Conservation (phyloP, 2,888 invertebrate genomes). For the Lycaena phlaeas region DNA sequence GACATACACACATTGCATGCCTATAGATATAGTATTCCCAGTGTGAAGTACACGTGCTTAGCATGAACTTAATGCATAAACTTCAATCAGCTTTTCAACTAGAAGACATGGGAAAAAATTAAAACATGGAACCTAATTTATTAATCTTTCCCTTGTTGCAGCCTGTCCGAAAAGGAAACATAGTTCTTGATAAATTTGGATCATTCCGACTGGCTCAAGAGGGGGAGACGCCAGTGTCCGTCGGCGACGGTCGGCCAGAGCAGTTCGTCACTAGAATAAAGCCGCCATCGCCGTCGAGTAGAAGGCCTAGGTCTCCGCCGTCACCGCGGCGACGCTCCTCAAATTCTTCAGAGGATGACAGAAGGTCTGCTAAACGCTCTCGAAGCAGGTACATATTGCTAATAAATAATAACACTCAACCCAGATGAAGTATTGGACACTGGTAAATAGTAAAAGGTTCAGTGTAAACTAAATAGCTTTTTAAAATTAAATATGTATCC, state of each 20-base stretch:
- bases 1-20: constrained; percentile 10
- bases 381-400: constrained; percentile 47
- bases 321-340: constrained; percentile 59
- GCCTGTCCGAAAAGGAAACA: constrained; percentile 69
- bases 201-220: constrained; percentile 78
- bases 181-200: constrained; percentile 82
- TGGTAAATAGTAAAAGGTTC: not conserved
- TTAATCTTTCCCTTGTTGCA: too few relatives aligned
- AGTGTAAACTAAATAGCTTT: too few relatives aligned
- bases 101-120: too few relatives aligned
- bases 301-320: constrained; percentile 58
- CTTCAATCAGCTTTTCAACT: too few relatives aligned
- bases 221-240: constrained; percentile 60
- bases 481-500: too few relatives aligned
- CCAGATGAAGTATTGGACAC: too few relatives aligned
- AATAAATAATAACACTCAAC: too few relatives aligned
- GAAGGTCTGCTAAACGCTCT: constrained; percentile 46
- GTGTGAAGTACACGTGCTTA: too few relatives aligned
- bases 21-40: too few relatives aligned
- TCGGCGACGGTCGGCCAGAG: constrained; percentile 63
- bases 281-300: constrained; percentile 48
- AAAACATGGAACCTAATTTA: too few relatives aligned
- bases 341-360: constrained; percentile 45
- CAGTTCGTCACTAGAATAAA: constrained; percentile 67
- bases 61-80: too few relatives aligned